Evolutionary conservation across 2,888 invertebrate genomes (phyloP).

Genomic region (Machimus rusticus): DNA sequence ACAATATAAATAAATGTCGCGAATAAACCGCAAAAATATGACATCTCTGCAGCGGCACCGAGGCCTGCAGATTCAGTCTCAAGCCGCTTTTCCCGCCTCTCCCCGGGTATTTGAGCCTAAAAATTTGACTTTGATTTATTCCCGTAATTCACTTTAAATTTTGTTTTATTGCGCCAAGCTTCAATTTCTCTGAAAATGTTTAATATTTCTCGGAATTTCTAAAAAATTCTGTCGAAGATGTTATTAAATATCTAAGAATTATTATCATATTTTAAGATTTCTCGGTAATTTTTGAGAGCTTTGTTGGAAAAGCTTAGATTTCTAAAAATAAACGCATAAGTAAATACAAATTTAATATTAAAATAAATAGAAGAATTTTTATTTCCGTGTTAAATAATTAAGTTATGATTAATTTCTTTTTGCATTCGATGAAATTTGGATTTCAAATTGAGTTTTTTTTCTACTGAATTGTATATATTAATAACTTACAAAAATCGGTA

Average conservation of each 20-base stretch:
- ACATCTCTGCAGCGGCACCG: background rate
- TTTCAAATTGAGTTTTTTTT: too few relatives aligned
- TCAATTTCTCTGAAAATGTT: background rate
- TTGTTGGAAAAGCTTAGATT: background rate
- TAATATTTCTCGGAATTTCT: background rate
- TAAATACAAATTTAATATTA: too few relatives aligned
- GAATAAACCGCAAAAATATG: slow-evolving; percentile 1
- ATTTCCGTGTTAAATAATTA: too few relatives aligned
- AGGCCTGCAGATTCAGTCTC: background rate
- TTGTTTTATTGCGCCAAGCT: background rate
- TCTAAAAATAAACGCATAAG: background rate
- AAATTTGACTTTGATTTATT: background rate
- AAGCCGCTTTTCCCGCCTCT: background rate
- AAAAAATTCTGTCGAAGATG: background rate
- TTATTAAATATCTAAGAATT: background rate
- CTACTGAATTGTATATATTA: too few relatives aligned
- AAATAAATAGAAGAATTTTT: too few relatives aligned
- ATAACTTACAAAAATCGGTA: too few relatives aligned
- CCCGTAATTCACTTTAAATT: background rate
- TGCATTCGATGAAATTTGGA: too few relatives aligned
- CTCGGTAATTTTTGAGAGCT: background rate
- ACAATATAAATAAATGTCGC: slow-evolving; percentile 32
- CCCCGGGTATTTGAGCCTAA: background rate
- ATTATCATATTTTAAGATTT: background rate
- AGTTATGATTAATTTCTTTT: too few relatives aligned